Percentiles rank a stretch among this genome's conserved stretches.
Conservation (phyloP, 2,113 vertebrate genomes). For the Corvus cornix region DNA sequence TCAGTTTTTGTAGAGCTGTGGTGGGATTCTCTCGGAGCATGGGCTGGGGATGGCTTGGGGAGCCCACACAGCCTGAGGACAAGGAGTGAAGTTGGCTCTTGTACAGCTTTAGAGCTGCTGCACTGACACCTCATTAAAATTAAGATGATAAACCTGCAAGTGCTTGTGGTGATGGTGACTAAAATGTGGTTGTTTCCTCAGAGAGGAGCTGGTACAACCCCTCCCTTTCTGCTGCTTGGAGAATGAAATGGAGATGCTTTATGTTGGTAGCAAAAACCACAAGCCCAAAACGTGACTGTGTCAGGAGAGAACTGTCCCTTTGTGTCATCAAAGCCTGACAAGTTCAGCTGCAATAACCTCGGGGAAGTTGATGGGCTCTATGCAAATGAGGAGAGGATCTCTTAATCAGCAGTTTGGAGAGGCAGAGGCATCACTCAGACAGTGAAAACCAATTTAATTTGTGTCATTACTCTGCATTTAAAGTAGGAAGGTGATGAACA, state of each 20-base stretch:
- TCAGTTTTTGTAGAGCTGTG: not conserved
- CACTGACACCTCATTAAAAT: not conserved
- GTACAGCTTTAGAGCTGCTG: not conserved
- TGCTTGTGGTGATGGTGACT: not conserved
- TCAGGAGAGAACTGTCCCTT: not conserved
- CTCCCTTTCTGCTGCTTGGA: not conserved
- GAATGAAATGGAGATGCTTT: not conserved
- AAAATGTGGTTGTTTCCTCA: not conserved
- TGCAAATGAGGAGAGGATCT: not conserved
- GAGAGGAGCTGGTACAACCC: not conserved
- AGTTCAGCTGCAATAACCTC: not conserved
- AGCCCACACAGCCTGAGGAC: not conserved
- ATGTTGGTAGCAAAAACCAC: not conserved
- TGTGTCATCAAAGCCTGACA: not conserved
- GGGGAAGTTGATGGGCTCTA: not conserved
- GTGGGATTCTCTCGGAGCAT: accelerated
- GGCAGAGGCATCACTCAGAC: not conserved
- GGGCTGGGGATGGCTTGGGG: too few relatives aligned
- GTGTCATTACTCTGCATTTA: not conserved
- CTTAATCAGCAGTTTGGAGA: slow-evolving; percentile 30
- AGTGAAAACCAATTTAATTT: not conserved
- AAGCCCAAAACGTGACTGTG: not conserved
- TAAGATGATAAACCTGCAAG: not conserved
- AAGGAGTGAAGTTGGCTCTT: not conserved
- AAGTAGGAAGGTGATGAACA: not conserved